Conservation (phyloP, 2,797 vertebrate species). For the Zonotrichia albicollis region DNA sequence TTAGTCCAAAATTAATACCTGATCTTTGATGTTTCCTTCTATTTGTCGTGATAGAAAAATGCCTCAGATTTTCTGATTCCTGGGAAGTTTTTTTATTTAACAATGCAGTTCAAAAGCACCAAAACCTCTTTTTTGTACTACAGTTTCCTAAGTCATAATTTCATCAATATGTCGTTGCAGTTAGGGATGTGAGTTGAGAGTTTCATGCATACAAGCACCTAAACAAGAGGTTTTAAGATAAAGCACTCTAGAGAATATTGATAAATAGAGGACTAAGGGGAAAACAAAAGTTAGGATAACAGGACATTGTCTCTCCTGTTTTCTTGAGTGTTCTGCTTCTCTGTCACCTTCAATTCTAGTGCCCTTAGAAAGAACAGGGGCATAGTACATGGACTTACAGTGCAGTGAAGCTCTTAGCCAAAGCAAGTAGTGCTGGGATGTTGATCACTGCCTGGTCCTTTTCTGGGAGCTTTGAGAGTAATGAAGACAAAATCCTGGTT, state of each 20-base stretch:
- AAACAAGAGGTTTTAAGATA: not conserved
- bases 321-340: not conserved
- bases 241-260: not conserved
- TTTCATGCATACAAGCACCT: not conserved
- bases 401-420: rapidly evolving
- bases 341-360: not conserved
- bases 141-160: not conserved
- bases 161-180: not conserved
- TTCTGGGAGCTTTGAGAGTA: not conserved
- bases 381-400: rapidly evolving
- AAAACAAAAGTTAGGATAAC: not conserved
- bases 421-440: not conserved
- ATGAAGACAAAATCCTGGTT: not conserved
- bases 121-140: not conserved
- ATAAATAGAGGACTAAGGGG: not conserved
- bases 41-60: not conserved
- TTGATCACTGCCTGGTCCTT: not conserved
- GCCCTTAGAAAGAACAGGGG: not conserved
- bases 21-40: not conserved
- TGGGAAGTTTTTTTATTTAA: not conserved
- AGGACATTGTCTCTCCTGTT: not conserved
- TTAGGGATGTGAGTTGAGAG: not conserved
- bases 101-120: not conserved
- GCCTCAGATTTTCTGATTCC: not conserved
- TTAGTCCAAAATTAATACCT: not conserved